These are phyloP conservation scores for Clarias pachynema DNA, from an alignment of 2,797 vertebrate genomes.

Conservation along the genomic window DNA sequence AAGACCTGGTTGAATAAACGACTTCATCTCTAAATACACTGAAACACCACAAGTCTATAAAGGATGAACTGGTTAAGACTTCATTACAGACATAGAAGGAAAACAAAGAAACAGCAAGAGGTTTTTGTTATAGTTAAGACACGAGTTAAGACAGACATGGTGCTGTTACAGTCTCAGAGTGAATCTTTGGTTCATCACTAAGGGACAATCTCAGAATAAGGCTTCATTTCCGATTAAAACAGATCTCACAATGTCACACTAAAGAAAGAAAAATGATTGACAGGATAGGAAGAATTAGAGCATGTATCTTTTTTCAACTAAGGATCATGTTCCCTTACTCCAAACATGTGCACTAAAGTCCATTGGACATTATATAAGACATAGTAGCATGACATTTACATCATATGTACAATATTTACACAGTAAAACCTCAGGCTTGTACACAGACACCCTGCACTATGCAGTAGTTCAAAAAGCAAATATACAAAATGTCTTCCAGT, in stretches of 20 bases:
- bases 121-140: neutral
- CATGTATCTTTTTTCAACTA: neutral
- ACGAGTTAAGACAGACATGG: neutral
- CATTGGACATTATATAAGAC: slow-evolving; percentile 14
- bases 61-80: slow-evolving; percentile 40
- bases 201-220: slow-evolving; percentile 3
- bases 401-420: slow-evolving; percentile 72
- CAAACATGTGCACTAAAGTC: slow-evolving; percentile 9
- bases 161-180: neutral
- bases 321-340: slow-evolving; percentile 6
- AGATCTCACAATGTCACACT: neutral
- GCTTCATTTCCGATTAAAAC: neutral
- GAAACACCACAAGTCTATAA: neutral
- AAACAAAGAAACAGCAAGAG: neutral
- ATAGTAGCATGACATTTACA: slow-evolving; percentile 41
- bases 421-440: slow-evolving; percentile 47
- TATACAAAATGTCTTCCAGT: slow-evolving; percentile 2
- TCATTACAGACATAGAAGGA: slow-evolving; percentile 20
- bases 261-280: neutral
- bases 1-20: slow-evolving; percentile 1
- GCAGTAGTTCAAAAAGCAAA: slow-evolving; percentile 26
- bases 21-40: neutral
- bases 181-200: slow-evolving; percentile 37
- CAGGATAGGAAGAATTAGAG: neutral
- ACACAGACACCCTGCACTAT: neutral